Percentiles rank a stretch among this genome's conserved stretches.
These are phyloP conservation scores for Falcunculus frontatus DNA, from an alignment of 2,113 vertebrate genomes.

Conservation along the genomic window DNA sequence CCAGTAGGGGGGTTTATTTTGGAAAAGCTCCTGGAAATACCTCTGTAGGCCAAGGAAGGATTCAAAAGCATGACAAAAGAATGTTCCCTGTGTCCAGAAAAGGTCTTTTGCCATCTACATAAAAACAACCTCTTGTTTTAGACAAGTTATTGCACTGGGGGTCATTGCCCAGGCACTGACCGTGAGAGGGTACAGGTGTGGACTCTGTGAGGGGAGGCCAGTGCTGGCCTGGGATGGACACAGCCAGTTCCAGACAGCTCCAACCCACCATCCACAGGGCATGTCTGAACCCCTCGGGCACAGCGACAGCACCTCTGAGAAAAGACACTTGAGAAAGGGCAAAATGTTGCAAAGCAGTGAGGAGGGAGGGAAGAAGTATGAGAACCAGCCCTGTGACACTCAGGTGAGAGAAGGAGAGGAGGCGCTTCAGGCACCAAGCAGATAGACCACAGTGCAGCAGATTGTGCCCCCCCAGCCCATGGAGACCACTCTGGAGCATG, in stretches of 20 bases:
- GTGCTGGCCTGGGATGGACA: fast-evolving
- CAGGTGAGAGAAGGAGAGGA: not conserved
- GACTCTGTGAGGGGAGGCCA: not conserved
- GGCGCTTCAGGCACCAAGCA: fast-evolving
- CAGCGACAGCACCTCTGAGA: fast-evolving
- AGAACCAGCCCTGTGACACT: not conserved
- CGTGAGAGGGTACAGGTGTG: fast-evolving
- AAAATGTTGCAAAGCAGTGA: fast-evolving
- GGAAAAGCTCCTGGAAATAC: not conserved
- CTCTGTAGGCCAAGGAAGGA: not conserved
- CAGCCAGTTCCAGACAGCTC: not conserved
- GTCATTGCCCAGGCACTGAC: fast-evolving
- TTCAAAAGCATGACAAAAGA: not conserved
- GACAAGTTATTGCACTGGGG: not conserved
- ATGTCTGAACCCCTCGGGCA: fast-evolving
- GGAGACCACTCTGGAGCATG: not conserved
- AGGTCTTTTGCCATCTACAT: not conserved
- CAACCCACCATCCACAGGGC: fast-evolving
- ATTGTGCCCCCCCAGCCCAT: not conserved
- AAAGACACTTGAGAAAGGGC: not conserved
- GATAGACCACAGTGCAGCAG: fast-evolving
- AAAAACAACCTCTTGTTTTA: not conserved
- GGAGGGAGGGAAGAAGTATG: not conserved
- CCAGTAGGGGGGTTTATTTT: fast-evolving
- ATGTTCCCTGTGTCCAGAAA: not conserved